These are phyloP conservation scores for Myioborus miniatus DNA, from an alignment of 2,797 vertebrate genomes.

Conservation along the genomic window DNA sequence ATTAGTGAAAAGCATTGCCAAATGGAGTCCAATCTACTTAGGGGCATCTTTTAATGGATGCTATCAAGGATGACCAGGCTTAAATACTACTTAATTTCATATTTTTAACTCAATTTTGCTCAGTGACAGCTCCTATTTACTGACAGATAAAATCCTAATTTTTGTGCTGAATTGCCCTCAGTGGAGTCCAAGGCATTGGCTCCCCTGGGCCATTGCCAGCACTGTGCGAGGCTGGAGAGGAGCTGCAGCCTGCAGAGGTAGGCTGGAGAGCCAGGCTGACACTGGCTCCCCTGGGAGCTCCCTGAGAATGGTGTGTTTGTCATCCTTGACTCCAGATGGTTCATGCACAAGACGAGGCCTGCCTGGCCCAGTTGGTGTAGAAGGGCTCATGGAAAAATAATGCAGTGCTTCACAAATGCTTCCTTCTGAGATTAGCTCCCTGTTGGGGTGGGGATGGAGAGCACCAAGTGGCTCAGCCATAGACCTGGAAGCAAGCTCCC, in stretches of 20 bases:
- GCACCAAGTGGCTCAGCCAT: not conserved
- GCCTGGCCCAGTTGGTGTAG: not conserved
- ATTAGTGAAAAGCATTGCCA: slow-evolving; percentile 43
- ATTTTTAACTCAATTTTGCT: slow-evolving; percentile 48
- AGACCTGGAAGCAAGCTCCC: not conserved
- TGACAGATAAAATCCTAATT: slow-evolving; percentile 36
- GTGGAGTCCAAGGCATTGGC: not conserved
- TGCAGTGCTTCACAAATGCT: not conserved
- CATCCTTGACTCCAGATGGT: not conserved
- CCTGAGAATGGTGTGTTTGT: rapidly evolving
- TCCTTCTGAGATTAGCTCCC: not conserved
- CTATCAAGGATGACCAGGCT: slow-evolving; percentile 16
- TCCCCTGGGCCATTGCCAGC: not conserved
- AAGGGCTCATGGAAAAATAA: not conserved
- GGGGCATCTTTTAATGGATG: slow-evolving; percentile 13
- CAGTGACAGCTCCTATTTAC: not conserved
- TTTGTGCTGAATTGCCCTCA: not conserved
- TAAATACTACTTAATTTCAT: slow-evolving; percentile 55
- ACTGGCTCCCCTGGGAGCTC: not conserved
- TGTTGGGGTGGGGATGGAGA: not conserved
- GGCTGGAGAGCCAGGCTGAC: not conserved
- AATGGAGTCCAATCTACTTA: slow-evolving; percentile 40
- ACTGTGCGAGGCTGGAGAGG: not conserved
- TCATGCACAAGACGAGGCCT: not conserved
- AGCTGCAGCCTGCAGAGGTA: not conserved